Evolutionary conservation across 2,113 vertebrate genomes (phyloP).

Genomic region (Nesoenas mayeri): DNA sequence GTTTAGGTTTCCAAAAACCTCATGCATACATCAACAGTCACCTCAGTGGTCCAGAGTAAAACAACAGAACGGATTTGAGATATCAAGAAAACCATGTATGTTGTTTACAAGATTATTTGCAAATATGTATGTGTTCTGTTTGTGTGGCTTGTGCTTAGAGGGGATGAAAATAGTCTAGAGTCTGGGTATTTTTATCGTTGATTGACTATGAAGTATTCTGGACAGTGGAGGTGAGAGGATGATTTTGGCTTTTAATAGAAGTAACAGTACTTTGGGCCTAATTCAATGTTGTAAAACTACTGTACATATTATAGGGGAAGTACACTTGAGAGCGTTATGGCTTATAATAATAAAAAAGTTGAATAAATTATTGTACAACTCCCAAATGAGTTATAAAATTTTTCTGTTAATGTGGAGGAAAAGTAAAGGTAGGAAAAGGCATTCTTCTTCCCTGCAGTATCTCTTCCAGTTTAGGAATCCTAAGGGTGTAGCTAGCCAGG

Average conservation of each 20-base stretch:
- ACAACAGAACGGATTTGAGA: neutral
- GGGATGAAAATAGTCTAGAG: neutral
- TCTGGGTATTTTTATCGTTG: neutral
- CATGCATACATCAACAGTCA: neutral
- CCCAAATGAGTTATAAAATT: neutral
- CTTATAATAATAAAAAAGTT: neutral
- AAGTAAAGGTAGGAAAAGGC: neutral
- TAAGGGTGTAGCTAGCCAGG: neutral
- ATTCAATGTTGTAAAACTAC: neutral
- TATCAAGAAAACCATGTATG: neutral
- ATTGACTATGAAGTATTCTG: neutral
- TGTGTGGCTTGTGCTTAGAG: neutral
- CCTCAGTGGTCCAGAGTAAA: neutral
- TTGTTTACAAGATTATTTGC: neutral
- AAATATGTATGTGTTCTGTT: neutral
- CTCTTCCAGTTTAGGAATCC: constrained; percentile 7
- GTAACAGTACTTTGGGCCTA: neutral
- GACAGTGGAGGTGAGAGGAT: neutral
- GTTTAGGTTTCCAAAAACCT: neutral
- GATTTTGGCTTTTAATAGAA: neutral
- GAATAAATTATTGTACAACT: neutral
- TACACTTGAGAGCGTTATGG: neutral
- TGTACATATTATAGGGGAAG: neutral
- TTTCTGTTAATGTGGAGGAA: neutral
- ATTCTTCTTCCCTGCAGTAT: neutral